These are phyloP conservation scores for Rousettus madagascariensis DNA, from an alignment of 2,797 vertebrate genomes.

Conservation along the genomic window DNA sequence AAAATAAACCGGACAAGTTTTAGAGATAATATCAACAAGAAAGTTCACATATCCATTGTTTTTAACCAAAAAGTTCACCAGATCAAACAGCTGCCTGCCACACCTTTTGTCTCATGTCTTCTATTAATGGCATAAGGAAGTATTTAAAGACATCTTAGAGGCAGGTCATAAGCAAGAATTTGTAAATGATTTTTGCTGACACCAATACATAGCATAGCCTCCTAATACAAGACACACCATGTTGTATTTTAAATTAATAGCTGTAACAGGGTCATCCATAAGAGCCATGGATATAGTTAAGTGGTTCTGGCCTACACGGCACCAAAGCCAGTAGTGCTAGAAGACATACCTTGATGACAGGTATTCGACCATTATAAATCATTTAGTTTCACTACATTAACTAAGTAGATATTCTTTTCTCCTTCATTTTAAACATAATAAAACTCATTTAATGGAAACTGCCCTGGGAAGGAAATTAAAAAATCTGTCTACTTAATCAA, in stretches of 20 bases:
- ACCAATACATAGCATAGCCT: background rate
- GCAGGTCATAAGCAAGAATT: constrained; percentile 40
- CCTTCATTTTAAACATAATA: constrained; percentile 54
- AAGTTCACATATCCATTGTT: constrained; percentile 40
- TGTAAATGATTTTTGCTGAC: constrained; percentile 23
- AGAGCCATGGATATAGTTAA: constrained; percentile 46
- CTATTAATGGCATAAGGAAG: constrained; percentile 57
- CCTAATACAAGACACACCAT: background rate
- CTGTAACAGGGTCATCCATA: background rate
- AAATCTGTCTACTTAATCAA: constrained; percentile 30
- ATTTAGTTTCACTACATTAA: constrained; percentile 46
- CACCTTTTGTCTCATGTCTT: constrained; percentile 32
- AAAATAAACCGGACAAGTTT: constrained; percentile 44
- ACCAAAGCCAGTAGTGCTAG: background rate
- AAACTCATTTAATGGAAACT: constrained; percentile 51
- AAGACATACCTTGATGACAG: constrained; percentile 52
- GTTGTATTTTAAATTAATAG: background rate
- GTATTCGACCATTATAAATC: constrained; percentile 52
- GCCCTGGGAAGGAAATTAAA: constrained; percentile 36
- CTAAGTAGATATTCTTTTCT: constrained; percentile 28
- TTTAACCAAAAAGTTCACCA: constrained; percentile 37
- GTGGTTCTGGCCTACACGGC: background rate
- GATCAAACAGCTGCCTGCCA: constrained; percentile 33
- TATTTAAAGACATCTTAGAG: constrained; percentile 41
- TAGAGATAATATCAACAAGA: background rate